These are phyloP conservation scores for Trididemnum clinides DNA, from an alignment of 23 tunicate species.

Conservation along the genomic window DNA sequence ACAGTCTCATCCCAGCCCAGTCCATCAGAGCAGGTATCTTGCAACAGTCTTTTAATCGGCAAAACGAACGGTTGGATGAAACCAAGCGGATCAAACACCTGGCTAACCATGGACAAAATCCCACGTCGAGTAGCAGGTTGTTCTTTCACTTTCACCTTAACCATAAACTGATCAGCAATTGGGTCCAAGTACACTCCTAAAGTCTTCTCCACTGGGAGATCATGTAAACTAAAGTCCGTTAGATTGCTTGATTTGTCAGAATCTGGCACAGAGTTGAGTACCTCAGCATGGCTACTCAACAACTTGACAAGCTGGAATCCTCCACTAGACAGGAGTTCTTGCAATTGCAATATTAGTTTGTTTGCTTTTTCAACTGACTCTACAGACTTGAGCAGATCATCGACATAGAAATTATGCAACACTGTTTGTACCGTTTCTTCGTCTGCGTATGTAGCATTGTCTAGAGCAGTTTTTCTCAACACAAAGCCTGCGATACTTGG, in stretches of 20 bases:
- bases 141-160: background rate
- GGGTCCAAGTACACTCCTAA: constrained; percentile 48
- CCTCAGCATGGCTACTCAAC: background rate
- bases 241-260: too few relatives aligned
- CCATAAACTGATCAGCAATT: constrained; percentile 1
- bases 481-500: constrained; percentile 36
- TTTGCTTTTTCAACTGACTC: background rate
- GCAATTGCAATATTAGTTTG: background rate
- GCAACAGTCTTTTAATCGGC: constrained; percentile 27
- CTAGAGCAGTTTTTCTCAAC: constrained; percentile 11
- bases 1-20: constrained; percentile 36
- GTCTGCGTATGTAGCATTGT: constrained; percentile 5
- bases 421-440: constrained; percentile 19
- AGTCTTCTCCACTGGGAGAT: constrained; percentile 32
- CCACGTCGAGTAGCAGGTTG: constrained; percentile 25
- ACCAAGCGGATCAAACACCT: constrained; percentile 23
- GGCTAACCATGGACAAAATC: constrained; percentile 11
- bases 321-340: background rate
- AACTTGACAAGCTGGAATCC: constrained; percentile 11
- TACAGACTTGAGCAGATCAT: constrained; percentile 25
- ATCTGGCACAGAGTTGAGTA: background rate
- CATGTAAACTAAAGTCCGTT: background rate
- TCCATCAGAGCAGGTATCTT: background rate
- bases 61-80: constrained; percentile 13
- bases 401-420: constrained; percentile 41